phyloP scores from a whole-genome alignment of 2,888 invertebrate species.

The Microctonus brassicae region DNA sequence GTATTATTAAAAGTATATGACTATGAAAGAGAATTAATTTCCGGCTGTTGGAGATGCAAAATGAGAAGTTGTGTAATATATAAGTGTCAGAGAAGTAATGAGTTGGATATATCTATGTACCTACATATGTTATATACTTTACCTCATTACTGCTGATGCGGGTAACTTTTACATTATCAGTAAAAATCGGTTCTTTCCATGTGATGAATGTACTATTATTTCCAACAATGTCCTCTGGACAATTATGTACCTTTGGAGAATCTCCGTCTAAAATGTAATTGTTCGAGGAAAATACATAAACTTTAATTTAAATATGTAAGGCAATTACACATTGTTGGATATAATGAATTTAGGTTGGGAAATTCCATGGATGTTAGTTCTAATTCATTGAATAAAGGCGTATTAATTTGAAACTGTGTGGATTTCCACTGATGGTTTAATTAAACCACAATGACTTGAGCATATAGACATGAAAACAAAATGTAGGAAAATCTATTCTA shows the following conservation, averaged over 20 bases:
- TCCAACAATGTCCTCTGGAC: constrained; percentile 68
- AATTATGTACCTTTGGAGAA: constrained; percentile 70
- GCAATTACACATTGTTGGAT: not conserved
- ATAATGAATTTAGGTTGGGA: constrained; percentile 4
- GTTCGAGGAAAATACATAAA: constrained; percentile 23
- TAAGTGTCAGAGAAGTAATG: not conserved
- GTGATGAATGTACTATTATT: constrained; percentile 64
- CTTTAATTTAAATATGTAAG: not conserved
- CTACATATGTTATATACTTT: constrained; percentile 43
- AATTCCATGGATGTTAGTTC: not conserved
- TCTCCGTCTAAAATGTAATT: constrained; percentile 66
- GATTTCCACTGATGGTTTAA: constrained; percentile 1
- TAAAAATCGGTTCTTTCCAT: constrained; percentile 71
- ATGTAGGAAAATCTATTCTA: not conserved
- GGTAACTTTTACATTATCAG: constrained; percentile 71
- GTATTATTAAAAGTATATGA: not conserved
- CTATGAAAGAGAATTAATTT: not conserved
- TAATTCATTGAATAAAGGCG: constrained; percentile 2
- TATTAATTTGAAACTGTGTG: constrained; percentile 3
- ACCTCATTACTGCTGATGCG: constrained; percentile 68
- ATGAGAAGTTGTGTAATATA: not conserved
- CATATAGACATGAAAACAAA: not conserved
- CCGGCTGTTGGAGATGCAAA: not conserved
- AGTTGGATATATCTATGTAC: constrained; percentile 14
- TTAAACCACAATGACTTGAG: constrained; percentile 20